Percentiles rank a stretch among this genome's conserved stretches.
phyloP scores from a whole-genome alignment of 2,797 vertebrate species.

The Silurus aristotelis region DNA sequence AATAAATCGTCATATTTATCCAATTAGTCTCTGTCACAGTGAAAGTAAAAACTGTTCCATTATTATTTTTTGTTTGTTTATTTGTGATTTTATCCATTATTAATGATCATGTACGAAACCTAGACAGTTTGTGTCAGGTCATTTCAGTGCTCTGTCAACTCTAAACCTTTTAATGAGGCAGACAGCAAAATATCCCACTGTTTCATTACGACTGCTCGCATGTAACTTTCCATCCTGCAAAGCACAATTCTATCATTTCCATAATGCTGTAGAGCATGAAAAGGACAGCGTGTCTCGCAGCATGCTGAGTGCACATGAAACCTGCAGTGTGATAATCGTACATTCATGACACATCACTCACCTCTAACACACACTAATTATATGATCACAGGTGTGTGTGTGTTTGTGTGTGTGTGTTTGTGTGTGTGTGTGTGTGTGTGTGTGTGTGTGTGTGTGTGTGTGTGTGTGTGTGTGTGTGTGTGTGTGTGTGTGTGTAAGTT shows the following conservation, averaged over 20 bases:
- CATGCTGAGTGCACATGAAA: slow-evolving; percentile 9
- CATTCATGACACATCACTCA: slow-evolving; percentile 33
- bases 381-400: slow-evolving; percentile 32
- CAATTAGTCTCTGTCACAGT: slow-evolving; percentile 2
- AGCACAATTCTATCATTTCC: neutral
- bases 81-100: neutral
- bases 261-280: slow-evolving; percentile 19
- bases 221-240: slow-evolving; percentile 7
- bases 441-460: slow-evolving; percentile 14
- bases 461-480: slow-evolving; percentile 1
- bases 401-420: neutral
- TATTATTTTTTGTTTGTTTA: neutral
- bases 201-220: slow-evolving; percentile 7
- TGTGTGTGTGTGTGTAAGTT: neutral
- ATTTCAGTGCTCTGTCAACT: neutral
- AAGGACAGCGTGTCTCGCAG: slow-evolving; percentile 3
- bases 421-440: slow-evolving; percentile 10
- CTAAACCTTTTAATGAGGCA: slow-evolving; percentile 4
- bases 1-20: neutral
- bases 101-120: neutral
- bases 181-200: neutral
- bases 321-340: slow-evolving; percentile 22
- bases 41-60: neutral
- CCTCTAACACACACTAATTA: slow-evolving; percentile 31
- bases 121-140: neutral